Conservation (phyloP, 2,888 invertebrate genomes). For the Imbricaverruca yamaguchii region DNA sequence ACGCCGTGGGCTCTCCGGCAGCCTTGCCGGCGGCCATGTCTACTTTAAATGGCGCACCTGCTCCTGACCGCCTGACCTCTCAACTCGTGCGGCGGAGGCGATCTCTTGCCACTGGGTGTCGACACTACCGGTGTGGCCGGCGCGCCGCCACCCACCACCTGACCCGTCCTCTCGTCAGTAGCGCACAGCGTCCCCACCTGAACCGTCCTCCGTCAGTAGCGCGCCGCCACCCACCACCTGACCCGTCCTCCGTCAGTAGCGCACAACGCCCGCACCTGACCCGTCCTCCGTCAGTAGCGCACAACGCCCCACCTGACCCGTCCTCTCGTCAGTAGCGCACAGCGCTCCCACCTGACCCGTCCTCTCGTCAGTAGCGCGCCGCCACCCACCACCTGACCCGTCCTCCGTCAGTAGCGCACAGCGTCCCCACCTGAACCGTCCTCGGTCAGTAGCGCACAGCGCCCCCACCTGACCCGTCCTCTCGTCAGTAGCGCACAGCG, state of each 20-base stretch:
- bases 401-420: no score
- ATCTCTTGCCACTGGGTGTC: no score
- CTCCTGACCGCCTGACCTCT: not conserved
- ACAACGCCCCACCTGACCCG: not conserved
- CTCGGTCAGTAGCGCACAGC: not conserved
- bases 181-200: no score
- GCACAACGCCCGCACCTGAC: not conserved
- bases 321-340: not conserved
- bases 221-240: not conserved
- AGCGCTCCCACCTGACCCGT: no score
- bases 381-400: no score
- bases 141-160: no score
- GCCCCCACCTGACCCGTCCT: no score
- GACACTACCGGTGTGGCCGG: no score
- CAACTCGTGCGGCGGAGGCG: not conserved
- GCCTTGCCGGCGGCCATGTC: not conserved
- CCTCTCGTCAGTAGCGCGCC: no score
- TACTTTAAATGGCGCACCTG: not conserved
- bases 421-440: not conserved
- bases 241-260: not conserved
- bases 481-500: no score
- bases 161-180: no score
- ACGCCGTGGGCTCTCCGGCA: not conserved
- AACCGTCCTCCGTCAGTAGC: no score
- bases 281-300: not conserved